Evolutionary conservation across 2,113 vertebrate species (phyloP), one percentile per base, ranked within the genome.

Genomic region (Thunnus maccoyii): DNA sequence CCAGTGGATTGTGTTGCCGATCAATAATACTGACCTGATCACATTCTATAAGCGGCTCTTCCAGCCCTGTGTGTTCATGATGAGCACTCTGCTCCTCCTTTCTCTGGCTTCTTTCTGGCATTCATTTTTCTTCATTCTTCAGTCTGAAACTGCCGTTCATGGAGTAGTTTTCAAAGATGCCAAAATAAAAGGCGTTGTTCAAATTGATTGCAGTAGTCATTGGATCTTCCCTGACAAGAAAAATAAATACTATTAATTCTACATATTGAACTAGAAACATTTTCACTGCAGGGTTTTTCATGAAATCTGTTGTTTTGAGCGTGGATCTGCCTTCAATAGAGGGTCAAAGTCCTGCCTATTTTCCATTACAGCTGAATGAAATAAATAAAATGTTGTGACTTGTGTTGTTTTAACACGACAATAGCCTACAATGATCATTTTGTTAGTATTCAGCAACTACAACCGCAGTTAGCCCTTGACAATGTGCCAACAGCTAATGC

Each of bases 151-250:
- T 91, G 90, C 86, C 86, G 52, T 81, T 83, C 78, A 79, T 88
- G 78, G 80, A 87, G 71, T 84, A 57, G 84, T 90, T 89, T 90
- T 89, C 76, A 88, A 88, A 68, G 83, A 86, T 90, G 90, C 86
- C 89, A 85, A 86, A 91, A 91, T 90, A 90, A 93, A 89, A 86
- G 90, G 82, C 72, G 74, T 87, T 86, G 87, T 86, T 93, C 61
- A 76, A 88, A 65, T 2, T 7, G 27, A 15, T 4, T 79, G 70
- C 72, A 51, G 74, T 57, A 8, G 71, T 90, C 76, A 47, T 83
- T 88, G 69, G 66, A 73, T 52, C 73, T 25, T 85, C 36, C 30
- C 46, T 48, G 48, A 61, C 41, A 5, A 14, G 32, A 41, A 30
- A 25, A 56, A 71, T 5, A 27, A 41, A 41, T 41, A 41, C 36